Base-by-base conservation (phyloP, 1,140 invertebrate species). In the Micrasema longulum region DNA sequence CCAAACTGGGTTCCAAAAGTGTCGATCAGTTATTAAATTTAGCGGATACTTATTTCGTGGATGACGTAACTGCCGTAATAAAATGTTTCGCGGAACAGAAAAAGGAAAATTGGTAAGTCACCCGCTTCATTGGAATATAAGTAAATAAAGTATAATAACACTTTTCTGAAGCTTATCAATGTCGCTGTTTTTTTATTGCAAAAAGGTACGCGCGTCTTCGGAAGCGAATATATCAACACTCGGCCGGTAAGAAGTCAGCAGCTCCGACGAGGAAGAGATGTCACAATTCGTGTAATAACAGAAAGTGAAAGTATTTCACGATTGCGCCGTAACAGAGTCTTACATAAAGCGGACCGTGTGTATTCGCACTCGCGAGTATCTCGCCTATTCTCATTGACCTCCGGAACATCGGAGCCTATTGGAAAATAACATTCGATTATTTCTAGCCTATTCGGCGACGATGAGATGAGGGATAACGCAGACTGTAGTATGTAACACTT, bases 1-100 rank as follows among this genome's bases (percentile, higher is more conserved):
- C 69, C 83, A 85, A 85, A 78, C 83, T 85, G 83, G 83, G 82
- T 84, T 78, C 83, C 82, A 84, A 83, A 83, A 83, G 80, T 69
- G 79, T 83, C 53, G 83, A 84, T 74, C 79, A 81, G 67, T 81
- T 85, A 73, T 76, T 85, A 48, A 82, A 79, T 77, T 78, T 82
- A 70, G 83, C 82, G 63, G 83, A 85, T 78, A 79, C 78, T 60
- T 80, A 79, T 77, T 85, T 85, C 76, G 77, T 84, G 74, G 82
- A 85, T 70, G 81, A 84, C 82, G 83, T 84, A 71, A 84, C 80
- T 76, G 82, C 84, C 77, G 82, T 83, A 78, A 69, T 85, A 76
- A 82, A 81, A 84, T 83, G 82, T 80, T 85, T 83, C 78, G 68
- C 82, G 71, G 76, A 78, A 76, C 80, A 80, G 76, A 80, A 79